These are phyloP conservation scores for Lycocorax pyrrhopterus DNA, from an alignment of 2,113 vertebrate genomes.

Conservation along the genomic window DNA sequence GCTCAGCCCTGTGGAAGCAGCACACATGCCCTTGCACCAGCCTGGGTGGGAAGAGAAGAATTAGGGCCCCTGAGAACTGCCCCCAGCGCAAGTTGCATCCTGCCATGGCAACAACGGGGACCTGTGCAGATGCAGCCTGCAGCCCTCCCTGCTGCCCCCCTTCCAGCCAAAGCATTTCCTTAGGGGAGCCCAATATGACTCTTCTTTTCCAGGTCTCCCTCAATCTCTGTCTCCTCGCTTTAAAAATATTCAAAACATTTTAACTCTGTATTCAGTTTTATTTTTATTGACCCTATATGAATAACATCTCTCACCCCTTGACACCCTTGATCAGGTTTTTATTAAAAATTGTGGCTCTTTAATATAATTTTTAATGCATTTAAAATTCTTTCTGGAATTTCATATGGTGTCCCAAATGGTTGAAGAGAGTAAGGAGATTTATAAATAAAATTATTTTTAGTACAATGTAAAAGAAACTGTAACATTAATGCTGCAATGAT, in stretches of 20 bases:
- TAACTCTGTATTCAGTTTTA: not conserved
- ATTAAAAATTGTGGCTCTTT: slow-evolving; percentile 36
- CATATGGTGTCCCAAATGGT: not conserved
- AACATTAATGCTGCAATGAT: not conserved
- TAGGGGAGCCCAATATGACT: not conserved
- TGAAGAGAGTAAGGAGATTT: not conserved
- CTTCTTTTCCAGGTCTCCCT: not conserved
- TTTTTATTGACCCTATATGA: not conserved
- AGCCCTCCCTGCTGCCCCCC: not conserved
- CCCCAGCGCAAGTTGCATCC: fast-evolving
- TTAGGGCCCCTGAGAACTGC: not conserved
- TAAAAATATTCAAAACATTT: not conserved
- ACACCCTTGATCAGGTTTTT: slow-evolving; percentile 8
- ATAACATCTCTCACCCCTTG: not conserved
- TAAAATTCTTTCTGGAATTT: slow-evolving; percentile 34
- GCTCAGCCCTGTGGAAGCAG: not conserved
- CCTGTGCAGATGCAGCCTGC: not conserved
- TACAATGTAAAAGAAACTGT: not conserved
- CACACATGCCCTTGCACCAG: not conserved
- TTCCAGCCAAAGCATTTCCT: not conserved
- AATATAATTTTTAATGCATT: slow-evolving; percentile 32
- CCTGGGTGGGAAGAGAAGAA: not conserved
- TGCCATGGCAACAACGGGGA: fast-evolving
- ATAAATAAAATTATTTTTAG: slow-evolving; percentile 39
- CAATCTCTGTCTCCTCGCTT: not conserved